phyloP scores from a whole-genome alignment of 2,888 invertebrate genomes.

The Leptinotarsa haldemani region DNA sequence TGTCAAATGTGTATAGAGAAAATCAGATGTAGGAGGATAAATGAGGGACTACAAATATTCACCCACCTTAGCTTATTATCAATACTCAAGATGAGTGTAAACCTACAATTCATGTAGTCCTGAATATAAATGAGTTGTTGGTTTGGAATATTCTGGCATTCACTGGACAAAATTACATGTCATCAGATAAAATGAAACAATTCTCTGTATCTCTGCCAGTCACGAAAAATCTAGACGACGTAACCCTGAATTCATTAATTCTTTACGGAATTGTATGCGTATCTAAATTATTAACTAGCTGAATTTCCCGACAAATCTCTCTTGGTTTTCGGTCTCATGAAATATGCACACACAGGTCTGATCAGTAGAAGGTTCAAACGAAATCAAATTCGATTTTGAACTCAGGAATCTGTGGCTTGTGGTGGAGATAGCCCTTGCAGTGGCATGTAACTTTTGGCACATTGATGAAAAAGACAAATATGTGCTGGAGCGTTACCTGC shows the following conservation, averaged over 20 bases:
- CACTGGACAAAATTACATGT: neutral
- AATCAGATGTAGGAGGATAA: no score
- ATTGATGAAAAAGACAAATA: neutral
- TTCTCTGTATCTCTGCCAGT: neutral
- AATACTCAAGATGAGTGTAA: no score
- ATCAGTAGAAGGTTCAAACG: conserved; percentile 9
- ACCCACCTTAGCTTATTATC: no score
- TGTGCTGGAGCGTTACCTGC: neutral
- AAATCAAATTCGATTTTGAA: conserved; percentile 19
- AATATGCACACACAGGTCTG: conserved; percentile 33
- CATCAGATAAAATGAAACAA: neutral
- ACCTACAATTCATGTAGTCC: no score
- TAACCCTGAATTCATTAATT: conserved; percentile 27
- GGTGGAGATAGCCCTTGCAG: neutral
- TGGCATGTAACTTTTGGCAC: neutral
- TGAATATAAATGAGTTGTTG: no score
- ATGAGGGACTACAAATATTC: no score
- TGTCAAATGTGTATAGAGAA: no score
- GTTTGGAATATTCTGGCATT: no score
- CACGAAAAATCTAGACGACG: conserved; percentile 2
- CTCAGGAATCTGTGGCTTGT: conserved; percentile 6
- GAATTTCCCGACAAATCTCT: conserved; percentile 31
- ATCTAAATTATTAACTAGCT: conserved; percentile 33
- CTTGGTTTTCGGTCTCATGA: conserved; percentile 35
- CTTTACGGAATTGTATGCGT: conserved; percentile 37